Percentiles rank a stretch among this genome's conserved stretches.
These are phyloP conservation scores for Tiliqua scincoides DNA, from an alignment of 2,113 vertebrate species.

Conservation along the genomic window DNA sequence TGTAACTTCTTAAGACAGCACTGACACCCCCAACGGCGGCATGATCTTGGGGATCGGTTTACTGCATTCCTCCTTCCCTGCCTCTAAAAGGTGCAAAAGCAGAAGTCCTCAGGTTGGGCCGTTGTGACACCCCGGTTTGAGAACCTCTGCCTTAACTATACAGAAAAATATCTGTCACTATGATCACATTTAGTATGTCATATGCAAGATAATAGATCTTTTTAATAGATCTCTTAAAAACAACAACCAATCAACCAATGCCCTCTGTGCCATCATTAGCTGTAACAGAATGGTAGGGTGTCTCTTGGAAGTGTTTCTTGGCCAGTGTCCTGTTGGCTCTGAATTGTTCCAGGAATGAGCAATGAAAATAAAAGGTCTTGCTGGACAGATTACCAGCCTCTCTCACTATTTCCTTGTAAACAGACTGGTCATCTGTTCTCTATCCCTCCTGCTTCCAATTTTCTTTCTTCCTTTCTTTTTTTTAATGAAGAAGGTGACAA, in stretches of 20 bases:
- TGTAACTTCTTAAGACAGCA: too few relatives aligned
- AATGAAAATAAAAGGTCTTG: slow-evolving; percentile 44
- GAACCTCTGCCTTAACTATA: too few relatives aligned
- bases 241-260: too few relatives aligned
- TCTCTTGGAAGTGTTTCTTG: background rate
- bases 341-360: background rate
- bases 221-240: background rate
- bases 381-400: slow-evolving; percentile 46
- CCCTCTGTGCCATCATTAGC: background rate
- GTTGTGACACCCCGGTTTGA: too few relatives aligned
- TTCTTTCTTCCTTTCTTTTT: background rate
- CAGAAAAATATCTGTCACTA: background rate
- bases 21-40: too few relatives aligned
- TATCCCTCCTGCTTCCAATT: background rate
- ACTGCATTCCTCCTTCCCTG: too few relatives aligned
- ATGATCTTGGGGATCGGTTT: too few relatives aligned
- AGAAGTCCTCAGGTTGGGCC: too few relatives aligned
- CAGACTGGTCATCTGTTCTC: background rate
- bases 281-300: background rate
- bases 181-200: background rate
- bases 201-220: background rate
- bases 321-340: background rate
- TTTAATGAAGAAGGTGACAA: slow-evolving; percentile 16
- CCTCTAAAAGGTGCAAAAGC: too few relatives aligned
- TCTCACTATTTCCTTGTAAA: slow-evolving; percentile 37